Percentiles rank a stretch among this genome's conserved stretches.
phyloP scores from a whole-genome alignment of 2,113 vertebrate genomes.

The Ptilorrhoa leucosticta region DNA sequence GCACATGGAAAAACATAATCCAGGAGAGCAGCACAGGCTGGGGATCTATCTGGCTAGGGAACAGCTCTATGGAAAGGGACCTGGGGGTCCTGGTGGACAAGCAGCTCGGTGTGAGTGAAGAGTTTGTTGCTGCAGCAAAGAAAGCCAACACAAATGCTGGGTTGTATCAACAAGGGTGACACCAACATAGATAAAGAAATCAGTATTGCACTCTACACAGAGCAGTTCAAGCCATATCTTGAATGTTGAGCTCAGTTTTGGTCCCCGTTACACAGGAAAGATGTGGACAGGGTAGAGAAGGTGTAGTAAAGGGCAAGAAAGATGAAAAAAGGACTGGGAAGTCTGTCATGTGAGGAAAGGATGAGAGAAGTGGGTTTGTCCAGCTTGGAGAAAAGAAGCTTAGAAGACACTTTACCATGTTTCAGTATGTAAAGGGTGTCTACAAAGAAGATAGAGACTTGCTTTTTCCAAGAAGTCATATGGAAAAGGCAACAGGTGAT shows the following conservation, averaged over 20 bases:
- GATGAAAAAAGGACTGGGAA: neutral
- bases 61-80: neutral
- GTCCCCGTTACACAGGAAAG: neutral
- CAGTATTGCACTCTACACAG: neutral
- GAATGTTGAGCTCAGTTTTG: neutral
- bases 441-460: neutral
- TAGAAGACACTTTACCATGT: neutral
- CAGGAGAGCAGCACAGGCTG: neutral
- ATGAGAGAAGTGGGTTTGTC: neutral
- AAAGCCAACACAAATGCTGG: neutral
- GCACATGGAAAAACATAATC: neutral
- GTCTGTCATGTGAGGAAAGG: neutral
- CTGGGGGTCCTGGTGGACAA: neutral
- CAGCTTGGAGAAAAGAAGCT: neutral
- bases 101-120: neutral
- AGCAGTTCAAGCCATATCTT: neutral
- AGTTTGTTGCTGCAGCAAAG: neutral
- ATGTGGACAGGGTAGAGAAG: neutral
- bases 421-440: neutral
- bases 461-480: neutral
- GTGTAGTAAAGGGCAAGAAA: neutral
- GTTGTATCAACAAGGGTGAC: neutral
- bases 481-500: neutral
- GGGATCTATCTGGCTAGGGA: neutral
- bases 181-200: neutral